Base-by-base conservation (phyloP, 2,888 invertebrate species). In the Stenchaetothrips biformis region DNA sequence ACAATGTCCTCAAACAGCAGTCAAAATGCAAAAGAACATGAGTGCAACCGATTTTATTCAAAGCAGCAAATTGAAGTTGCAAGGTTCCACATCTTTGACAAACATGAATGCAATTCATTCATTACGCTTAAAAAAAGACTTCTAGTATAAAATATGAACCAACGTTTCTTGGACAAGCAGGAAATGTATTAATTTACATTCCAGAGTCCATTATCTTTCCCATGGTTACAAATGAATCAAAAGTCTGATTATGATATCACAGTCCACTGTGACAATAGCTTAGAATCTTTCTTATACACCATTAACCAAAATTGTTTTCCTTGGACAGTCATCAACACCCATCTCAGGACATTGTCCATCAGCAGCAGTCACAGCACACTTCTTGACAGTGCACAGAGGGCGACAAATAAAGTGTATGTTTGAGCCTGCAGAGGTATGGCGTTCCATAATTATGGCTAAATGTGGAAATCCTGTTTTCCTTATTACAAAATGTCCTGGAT, bases 231-330 rank as follows among this genome's bases (percentile, higher is more conserved):
- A 8, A 67, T 9, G 7, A 67, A 67, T 67, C 67, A 67, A 7
- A 2, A 67, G 7, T 67, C 18, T 67, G 25, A 67, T 67, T 21
- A 67, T 62, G 62, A 62, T 67, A 67, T 67, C 67, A 67, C 67
- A 67, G 67, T 67, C 67, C 67, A 67, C 67, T 67, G 67, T 67
- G 67, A 67, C 67, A 18, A 53, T 53, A 53, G 53, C 6, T 13
- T 6, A 13, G 53, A 53, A 53, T 6, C 13, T 53, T 13, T 6
- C 13, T 3, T 53, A 16, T 53, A 53, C 18, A 21, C 67, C 9
- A 21, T 21, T 21, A n/a, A 67, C 18, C 21, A n/a, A 21, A 67
- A 21, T 67, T 21, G 25, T 21, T 21, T 21, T 18, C 25, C 25
- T 21, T 67, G 21, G 21, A 67, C 67, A 67, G 4, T 67, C 9